Evolutionary conservation across 2,888 invertebrate genomes (phyloP).

Genomic region (Drosophila neotestacea): DNA sequence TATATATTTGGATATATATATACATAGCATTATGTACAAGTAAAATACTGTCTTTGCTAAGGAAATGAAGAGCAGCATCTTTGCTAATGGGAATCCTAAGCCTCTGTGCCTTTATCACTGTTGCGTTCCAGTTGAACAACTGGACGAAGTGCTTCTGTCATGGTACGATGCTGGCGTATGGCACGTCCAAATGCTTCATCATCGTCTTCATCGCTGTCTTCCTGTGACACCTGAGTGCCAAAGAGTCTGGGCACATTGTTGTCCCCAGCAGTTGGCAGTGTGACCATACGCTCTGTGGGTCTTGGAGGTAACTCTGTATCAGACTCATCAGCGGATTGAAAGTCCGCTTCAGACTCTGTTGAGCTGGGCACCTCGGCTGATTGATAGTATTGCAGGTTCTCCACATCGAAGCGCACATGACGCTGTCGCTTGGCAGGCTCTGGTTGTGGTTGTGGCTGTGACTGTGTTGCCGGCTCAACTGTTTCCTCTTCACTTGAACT

Average conservation of each 20-base stretch:
- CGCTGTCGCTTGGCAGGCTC: conserved; percentile 59
- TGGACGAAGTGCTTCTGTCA: conserved; percentile 82
- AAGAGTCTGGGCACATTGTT: conserved; percentile 63
- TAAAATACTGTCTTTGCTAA: conserved; percentile 73
- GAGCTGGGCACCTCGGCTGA: conserved; percentile 57
- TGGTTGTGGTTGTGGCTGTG: conserved; percentile 31
- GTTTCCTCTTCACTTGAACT: conserved; percentile 57
- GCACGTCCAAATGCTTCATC: conserved; percentile 78
- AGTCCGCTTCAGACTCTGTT: conserved; percentile 46
- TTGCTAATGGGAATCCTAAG: conserved; percentile 61
- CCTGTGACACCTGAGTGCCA: conserved; percentile 68
- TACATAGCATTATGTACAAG: conserved; percentile 53
- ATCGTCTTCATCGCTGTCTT: conserved; percentile 56
- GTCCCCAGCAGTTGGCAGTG: conserved; percentile 19
- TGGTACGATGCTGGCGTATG: conserved; percentile 86
- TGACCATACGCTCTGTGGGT: conserved; percentile 60
- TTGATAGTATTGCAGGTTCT: conserved; percentile 69
- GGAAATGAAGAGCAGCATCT: conserved; percentile 53
- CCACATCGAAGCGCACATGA: conserved; percentile 76
- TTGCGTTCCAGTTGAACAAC: conserved; percentile 23
- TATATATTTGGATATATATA: conserved; percentile 15
- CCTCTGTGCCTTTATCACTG: conserved; percentile 43
- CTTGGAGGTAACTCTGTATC: conserved; percentile 41
- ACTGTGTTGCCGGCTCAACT: neutral
- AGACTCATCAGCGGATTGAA: conserved; percentile 29